A percentile compares a stretch with the other conserved stretches of the same genome.
Conservation (phyloP, 2,888 invertebrate species). For the Drosophila borealis region DNA sequence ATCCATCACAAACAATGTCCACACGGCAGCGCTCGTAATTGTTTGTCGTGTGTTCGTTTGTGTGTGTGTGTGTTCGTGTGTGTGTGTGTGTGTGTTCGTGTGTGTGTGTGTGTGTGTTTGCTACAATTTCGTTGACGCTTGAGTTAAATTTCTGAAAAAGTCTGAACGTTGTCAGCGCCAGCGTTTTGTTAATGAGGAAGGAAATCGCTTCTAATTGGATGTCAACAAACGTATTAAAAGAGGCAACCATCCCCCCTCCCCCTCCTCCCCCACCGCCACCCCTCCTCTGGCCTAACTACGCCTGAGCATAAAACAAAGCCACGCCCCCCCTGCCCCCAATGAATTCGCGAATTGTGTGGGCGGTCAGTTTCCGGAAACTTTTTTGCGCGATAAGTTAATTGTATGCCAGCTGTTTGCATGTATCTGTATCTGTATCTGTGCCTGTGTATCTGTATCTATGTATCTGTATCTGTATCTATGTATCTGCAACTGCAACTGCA, state of each 20-base stretch:
- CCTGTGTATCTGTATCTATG: background rate
- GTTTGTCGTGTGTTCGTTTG: conserved; percentile 55
- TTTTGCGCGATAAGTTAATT: conserved; percentile 77
- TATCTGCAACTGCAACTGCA: background rate
- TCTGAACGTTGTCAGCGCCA: conserved; percentile 42
- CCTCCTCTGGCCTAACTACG: background rate
- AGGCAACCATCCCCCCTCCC: background rate
- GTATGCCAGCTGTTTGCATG: conserved; percentile 48
- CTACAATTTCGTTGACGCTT: conserved; percentile 74
- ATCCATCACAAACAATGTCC: conserved; percentile 69
- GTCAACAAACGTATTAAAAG: conserved; percentile 79
- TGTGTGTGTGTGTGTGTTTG: conserved; percentile 36
- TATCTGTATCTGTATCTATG: conserved; percentile 2
- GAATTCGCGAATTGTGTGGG: conserved; percentile 66
- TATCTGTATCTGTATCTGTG: conserved; percentile 13
- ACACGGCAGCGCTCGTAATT: conserved; percentile 67
- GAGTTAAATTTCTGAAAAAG: conserved; percentile 71
- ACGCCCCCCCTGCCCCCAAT: background rate
- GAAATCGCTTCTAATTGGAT: conserved; percentile 79
- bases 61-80: conserved; percentile 8
- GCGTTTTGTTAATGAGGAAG: conserved; percentile 76
- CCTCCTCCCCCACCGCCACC: too few relatives aligned
- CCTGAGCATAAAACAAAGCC: background rate
- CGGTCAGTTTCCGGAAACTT: conserved; percentile 74
- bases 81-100: conserved; percentile 20